Evolutionary conservation across 64 coral and sea anemone species (phyloP), one percentile per base, ranked within the genome.

Genomic region (Actinia equina): DNA sequence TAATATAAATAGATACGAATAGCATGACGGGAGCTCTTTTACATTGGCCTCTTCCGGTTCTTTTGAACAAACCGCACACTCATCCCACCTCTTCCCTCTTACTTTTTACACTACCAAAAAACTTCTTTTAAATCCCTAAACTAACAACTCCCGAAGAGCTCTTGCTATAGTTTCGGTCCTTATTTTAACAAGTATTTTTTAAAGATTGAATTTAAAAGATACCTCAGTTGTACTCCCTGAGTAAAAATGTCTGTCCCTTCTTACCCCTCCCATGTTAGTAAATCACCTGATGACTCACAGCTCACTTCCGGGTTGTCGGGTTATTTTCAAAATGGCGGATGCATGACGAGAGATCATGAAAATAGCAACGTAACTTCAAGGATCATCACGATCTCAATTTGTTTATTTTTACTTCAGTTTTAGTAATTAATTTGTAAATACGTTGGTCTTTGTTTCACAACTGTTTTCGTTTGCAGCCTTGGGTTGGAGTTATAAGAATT

Each of bases 271-370:
- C 69, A 0, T 30, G 25, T 74, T 14, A n/a, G 2, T 3, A 69
- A 0, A 14, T 74, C 8, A 30, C 23, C 2, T 74, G 69, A 74
- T 74, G 63, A 69, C 19, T 69, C 63, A n/a, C 22, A 49, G 46
- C 27, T 74, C 69, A 74, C 69, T 74, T 74, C 69, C 69, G 69
- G 26, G 22, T 71, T 71, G 30, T 37, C 69, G 69, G 26, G 55
- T 57, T 74, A 74, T 74, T 74, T 74, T 74, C 26, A 74, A 74
- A 74, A 74, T 74, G 69, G 69, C 69, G 69, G 69, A 74, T 74
- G 69, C 4, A 74, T 74, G 69, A 74, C 69, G 69, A 74, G 26
- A 74, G 65, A 13, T 11, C 23, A 30, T 74, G 25, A 74, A 74
- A 74, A 74, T 74, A 74, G 69, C 69, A 74, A 74, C 69, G 69